phyloP scores from a whole-genome alignment of 2,888 invertebrate genomes.

The Rhorus exstirpatorius region DNA sequence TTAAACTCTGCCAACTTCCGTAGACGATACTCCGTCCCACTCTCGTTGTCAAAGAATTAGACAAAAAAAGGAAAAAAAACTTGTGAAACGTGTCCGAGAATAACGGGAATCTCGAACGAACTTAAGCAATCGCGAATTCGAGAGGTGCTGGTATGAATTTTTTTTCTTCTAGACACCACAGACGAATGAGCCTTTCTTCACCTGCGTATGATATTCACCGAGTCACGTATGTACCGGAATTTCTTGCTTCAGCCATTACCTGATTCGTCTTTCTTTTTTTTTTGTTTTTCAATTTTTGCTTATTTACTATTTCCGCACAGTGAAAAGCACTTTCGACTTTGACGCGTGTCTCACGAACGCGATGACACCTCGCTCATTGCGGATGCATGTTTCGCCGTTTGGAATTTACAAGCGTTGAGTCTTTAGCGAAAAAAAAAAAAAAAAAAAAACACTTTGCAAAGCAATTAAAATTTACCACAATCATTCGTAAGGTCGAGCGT shows the following conservation, averaged over 20 bases:
- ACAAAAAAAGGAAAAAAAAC: constrained; percentile 18
- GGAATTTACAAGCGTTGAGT: not conserved
- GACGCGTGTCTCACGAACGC: constrained; percentile 28
- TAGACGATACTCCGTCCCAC: constrained; percentile 27
- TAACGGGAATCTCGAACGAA: not conserved
- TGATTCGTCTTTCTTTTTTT: constrained; percentile 23
- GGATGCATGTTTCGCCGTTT: not conserved
- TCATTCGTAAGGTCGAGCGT: too few relatives aligned
- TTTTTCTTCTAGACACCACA: constrained; percentile 3
- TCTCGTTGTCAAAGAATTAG: too few relatives aligned
- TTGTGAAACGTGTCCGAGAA: not conserved
- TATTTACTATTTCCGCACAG: constrained; percentile 49
- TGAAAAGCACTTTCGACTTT: constrained; percentile 65
- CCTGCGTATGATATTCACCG: constrained; percentile 32
- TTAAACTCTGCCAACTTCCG: constrained; percentile 34
- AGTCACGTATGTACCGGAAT: constrained; percentile 29
- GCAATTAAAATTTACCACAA: too few relatives aligned
- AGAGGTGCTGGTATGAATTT: constrained; percentile 6
- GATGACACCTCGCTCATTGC: constrained; percentile 24
- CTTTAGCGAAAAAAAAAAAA: too few relatives aligned
- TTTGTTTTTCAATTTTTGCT: not conserved
- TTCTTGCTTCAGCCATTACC: constrained; percentile 50
- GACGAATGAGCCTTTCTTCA: constrained; percentile 10
- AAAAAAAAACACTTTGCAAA: too few relatives aligned
- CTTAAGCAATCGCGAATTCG: constrained; percentile 39